Conservation (phyloP, 1,140 invertebrate species). For the Diabrotica undecimpunctata region DNA sequence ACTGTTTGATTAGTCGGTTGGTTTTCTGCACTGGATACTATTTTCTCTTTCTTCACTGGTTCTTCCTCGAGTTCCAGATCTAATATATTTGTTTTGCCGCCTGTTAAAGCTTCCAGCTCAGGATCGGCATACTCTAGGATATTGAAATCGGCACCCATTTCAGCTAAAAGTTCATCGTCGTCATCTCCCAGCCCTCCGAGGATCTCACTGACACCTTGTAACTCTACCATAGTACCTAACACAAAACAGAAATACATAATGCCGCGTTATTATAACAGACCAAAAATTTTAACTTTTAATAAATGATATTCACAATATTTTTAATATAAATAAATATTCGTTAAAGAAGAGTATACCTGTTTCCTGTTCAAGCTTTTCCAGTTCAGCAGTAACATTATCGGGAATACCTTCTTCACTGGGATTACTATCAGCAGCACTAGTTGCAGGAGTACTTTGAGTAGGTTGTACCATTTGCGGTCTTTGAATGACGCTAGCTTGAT, state of each 20-base stretch:
- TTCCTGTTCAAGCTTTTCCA: slow-evolving; percentile 76
- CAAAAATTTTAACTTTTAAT: too few species aligned
- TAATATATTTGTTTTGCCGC: slow-evolving; percentile 68
- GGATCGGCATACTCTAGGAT: slow-evolving; percentile 94
- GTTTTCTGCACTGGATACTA: background rate
- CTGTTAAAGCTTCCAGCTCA: slow-evolving; percentile 78
- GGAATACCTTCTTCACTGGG: slow-evolving; percentile 61
- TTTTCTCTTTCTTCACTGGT: slow-evolving; percentile 57
- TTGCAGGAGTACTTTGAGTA: slow-evolving; percentile 14
- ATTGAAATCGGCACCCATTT: slow-evolving; percentile 92
- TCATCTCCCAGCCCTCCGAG: slow-evolving; percentile 77
- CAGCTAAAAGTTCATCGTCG: slow-evolving; percentile 84
- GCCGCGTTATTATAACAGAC: background rate
- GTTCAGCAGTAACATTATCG: slow-evolving; percentile 71
- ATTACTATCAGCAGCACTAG: slow-evolving; percentile 41
- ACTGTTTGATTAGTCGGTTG: slow-evolving; percentile 18
- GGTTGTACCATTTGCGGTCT: slow-evolving; percentile 7
- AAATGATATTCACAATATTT: background rate
- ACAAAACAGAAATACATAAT: slow-evolving; percentile 3
- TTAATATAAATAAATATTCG: background rate
- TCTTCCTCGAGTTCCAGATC: slow-evolving; percentile 73
- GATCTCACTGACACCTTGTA: slow-evolving; percentile 71
- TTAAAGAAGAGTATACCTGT: slow-evolving; percentile 27
- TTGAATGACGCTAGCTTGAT: slow-evolving; percentile 13
- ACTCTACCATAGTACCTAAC: slow-evolving; percentile 63